Conservation (phyloP, 2,797 vertebrate genomes). For the Podarcis siculus region DNA sequence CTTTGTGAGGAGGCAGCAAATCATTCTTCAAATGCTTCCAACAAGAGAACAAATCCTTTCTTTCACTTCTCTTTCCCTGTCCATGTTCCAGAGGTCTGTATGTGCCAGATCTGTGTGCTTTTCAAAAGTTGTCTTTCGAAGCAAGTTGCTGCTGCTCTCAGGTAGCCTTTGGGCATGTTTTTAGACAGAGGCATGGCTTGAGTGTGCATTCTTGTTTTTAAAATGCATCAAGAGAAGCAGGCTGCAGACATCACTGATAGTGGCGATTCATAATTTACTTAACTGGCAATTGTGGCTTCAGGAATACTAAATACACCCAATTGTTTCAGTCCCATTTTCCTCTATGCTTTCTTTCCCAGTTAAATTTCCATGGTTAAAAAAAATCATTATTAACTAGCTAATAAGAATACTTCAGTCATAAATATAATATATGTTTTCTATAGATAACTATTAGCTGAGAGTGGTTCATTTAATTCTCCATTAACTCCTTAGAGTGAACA, state of each 20-base stretch:
- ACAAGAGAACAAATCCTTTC: not conserved
- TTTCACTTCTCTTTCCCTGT: not conserved
- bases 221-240: not conserved
- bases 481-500: slow-evolving; percentile 55
- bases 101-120: not conserved
- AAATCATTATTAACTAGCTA: slow-evolving; percentile 55
- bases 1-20: not conserved
- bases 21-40: not conserved
- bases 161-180: not conserved
- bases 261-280: slow-evolving; percentile 45
- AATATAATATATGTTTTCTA: slow-evolving; percentile 57
- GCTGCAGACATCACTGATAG: not conserved
- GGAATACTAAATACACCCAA: slow-evolving; percentile 46
- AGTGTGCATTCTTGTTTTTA: not conserved
- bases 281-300: slow-evolving; percentile 37
- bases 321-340: slow-evolving; percentile 50
- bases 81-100: not conserved
- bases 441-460: slow-evolving; percentile 48
- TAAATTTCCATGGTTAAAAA: slow-evolving; percentile 48
- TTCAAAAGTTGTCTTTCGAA: not conserved
- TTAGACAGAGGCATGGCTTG: not conserved
- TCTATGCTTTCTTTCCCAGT: slow-evolving; percentile 42
- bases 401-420: slow-evolving; percentile 58
- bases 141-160: not conserved
- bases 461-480: slow-evolving; percentile 55